These are phyloP conservation scores for Xestia ashworthii DNA, from an alignment of 2,888 invertebrate genomes.

Conservation along the genomic window DNA sequence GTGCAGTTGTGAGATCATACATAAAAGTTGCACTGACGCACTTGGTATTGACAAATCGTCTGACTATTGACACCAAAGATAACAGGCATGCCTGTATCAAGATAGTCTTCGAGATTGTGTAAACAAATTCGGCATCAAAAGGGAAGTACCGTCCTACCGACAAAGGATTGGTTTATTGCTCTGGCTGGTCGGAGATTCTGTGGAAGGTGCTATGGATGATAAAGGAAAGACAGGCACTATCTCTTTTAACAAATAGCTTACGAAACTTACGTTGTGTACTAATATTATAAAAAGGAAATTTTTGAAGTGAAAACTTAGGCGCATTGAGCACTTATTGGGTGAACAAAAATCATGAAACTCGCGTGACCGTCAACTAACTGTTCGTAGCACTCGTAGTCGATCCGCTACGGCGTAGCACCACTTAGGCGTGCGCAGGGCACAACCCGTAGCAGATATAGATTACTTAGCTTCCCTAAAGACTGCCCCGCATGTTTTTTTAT, in stretches of 20 bases:
- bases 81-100: slow-evolving; percentile 20
- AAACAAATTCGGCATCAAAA: slow-evolving; percentile 17
- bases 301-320: too few species aligned
- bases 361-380: too few species aligned
- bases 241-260: background rate
- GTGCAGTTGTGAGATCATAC: slow-evolving; percentile 36
- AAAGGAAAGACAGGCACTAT: background rate
- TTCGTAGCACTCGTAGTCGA: too few species aligned
- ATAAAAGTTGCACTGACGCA: slow-evolving; percentile 27
- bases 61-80: slow-evolving; percentile 37
- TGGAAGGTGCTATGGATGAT: background rate
- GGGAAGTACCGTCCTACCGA: slow-evolving; percentile 6
- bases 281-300: too few species aligned
- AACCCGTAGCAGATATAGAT: too few species aligned
- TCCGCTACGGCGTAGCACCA: too few species aligned
- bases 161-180: background rate
- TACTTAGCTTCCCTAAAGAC: too few species aligned
- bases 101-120: slow-evolving; percentile 14
- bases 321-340: too few species aligned
- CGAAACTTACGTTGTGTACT: background rate
- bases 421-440: too few species aligned
- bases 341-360: too few species aligned
- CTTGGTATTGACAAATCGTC: background rate
- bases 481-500: too few species aligned
- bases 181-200: background rate